Evolutionary conservation across 2,888 invertebrate genomes (phyloP), one percentile per base, ranked within the genome.

Genomic region (Acronicta psi): DNA sequence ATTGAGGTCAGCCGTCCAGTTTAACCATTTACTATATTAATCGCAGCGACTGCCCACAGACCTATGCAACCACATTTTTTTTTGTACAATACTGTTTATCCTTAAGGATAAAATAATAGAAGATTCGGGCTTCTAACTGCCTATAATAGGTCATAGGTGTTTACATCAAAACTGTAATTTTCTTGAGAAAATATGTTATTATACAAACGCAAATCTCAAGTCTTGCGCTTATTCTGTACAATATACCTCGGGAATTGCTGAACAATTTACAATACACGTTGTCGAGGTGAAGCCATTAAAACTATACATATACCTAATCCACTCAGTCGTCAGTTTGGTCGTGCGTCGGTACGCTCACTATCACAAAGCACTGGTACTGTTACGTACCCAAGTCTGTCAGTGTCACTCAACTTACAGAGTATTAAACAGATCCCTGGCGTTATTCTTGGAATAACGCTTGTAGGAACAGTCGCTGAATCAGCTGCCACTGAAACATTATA

Each of bases 391-490:
- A 59, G 73, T 73, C 58, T 66, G 64, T 59, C 67, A 46, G 59
- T 66, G 54, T 73, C 75, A 70, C 69, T 61, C 74, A 68, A 68
- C 80, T 86, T 81, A 94, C 75, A 94, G 85, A 68, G 94, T 94
- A 87, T 93, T 88, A 86, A 93, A 94, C 66, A 93, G 83, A 87
- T 93, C 92, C 86, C 93, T 81, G 14, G 94, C 94, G 88, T 89
- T 93, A 88, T 93, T 88, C 86, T 93, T 93, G 0, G 94, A 94
- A 87, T 93, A 93, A 77, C 94, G 93, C 88, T 82, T 91, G 79
- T 88, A 89, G 85, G 94, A 93, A 83, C 90, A 91, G 84, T 93
- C 93, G 90, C 93, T 93, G 89, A 93, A 94, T 94, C 94, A 94
- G 94, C 94, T 94, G 77, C 94, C 94, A 86, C 94, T 94, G 90